These are phyloP conservation scores for Cancer borealis DNA, from an alignment of 2,888 invertebrate genomes.

Conservation along the genomic window DNA sequence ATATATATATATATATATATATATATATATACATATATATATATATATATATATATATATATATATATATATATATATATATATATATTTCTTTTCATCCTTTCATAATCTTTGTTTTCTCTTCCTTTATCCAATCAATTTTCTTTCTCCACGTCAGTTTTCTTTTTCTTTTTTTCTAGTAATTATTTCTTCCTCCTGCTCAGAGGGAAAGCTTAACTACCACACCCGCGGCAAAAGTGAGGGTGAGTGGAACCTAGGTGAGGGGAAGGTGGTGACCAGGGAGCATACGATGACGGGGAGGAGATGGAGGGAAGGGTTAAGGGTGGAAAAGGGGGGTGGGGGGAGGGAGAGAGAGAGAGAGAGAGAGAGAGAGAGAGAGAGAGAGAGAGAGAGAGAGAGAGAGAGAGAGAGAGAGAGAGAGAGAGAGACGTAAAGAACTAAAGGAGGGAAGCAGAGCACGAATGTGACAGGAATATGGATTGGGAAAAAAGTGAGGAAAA, in stretches of 20 bases:
- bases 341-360: not conserved
- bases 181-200: not conserved
- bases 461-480: no score
- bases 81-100: not conserved
- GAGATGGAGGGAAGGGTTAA: not conserved
- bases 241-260: not conserved
- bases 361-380: not conserved
- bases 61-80: slow-evolving; percentile 26
- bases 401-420: not conserved
- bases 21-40: slow-evolving; percentile 41
- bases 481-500: not conserved
- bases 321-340: not conserved
- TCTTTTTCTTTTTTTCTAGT: not conserved
- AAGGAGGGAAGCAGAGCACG: not conserved
- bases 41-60: slow-evolving; percentile 24
- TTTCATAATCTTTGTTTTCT: not conserved
- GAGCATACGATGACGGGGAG: not conserved
- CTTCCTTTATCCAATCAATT: no score
- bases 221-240: not conserved
- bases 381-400: not conserved
- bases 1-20: slow-evolving; percentile 55
- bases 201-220: not conserved
- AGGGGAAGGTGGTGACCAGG: not conserved
- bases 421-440: not conserved
- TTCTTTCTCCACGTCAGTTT: not conserved